Percentiles rank a stretch among this genome's conserved stretches.
Evolutionary conservation across 2,888 invertebrate genomes (phyloP).

Genomic region (Lissonota sp.): DNA sequence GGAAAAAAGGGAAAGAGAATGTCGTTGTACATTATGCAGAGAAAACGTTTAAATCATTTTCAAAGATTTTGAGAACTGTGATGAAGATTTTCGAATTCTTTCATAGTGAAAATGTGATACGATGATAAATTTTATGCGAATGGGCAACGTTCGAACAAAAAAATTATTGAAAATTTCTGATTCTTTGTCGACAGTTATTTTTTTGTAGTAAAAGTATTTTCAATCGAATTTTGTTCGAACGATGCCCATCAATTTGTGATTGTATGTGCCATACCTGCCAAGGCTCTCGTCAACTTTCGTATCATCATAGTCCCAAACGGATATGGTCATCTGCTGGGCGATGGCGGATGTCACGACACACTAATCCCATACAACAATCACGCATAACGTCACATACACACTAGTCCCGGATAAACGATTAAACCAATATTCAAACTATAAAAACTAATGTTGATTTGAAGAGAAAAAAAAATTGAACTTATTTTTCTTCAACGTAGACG

Average conservation of each 20-base stretch:
- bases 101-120: conserved; percentile 12
- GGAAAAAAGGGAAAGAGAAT: neutral
- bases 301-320: conserved; percentile 95
- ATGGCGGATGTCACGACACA: conserved; percentile 84
- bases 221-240: too few relatives aligned
- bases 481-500: too few relatives aligned
- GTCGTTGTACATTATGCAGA: neutral
- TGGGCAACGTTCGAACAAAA: neutral
- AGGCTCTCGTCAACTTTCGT: conserved; percentile 93
- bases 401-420: conserved; percentile 59
- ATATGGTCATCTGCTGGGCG: conserved; percentile 90
- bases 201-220: too few relatives aligned
- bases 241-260: too few relatives aligned
- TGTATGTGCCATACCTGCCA: conserved; percentile 89
- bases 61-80: neutral
- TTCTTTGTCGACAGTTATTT: too few relatives aligned
- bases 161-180: conserved; percentile 11
- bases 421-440: too few relatives aligned
- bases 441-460: too few relatives aligned
- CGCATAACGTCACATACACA: conserved; percentile 80
- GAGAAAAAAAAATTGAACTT: too few relatives aligned
- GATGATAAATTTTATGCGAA: neutral
- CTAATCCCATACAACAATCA: conserved; percentile 82
- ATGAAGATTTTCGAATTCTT: neutral
- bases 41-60: neutral